phyloP scores from a whole-genome alignment of 2,888 invertebrate species.

The Mesorhabditis sp. region DNA sequence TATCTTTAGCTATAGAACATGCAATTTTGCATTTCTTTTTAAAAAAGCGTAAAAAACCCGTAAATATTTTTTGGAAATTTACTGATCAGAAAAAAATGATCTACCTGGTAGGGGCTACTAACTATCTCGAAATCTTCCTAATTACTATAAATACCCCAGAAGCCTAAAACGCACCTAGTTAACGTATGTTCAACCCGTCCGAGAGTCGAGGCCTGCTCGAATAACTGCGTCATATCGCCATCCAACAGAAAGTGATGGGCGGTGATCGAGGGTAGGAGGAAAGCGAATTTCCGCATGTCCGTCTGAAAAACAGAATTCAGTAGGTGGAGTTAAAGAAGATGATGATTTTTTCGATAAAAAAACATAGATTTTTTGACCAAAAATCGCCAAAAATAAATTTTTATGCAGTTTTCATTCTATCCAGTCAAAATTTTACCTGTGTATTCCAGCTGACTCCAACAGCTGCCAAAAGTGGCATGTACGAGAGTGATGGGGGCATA shows the following conservation, averaged over 20 bases:
- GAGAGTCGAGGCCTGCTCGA: constrained; percentile 47
- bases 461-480: constrained; percentile 42
- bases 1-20: too few species aligned
- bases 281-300: constrained; percentile 41
- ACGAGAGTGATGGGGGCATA: constrained; percentile 48
- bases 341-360: background rate
- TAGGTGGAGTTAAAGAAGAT: background rate
- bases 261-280: constrained; percentile 42
- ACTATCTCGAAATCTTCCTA: too few species aligned
- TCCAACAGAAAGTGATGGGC: constrained; percentile 50
- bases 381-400: constrained; percentile 12
- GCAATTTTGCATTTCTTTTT: too few species aligned
- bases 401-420: too few species aligned
- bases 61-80: too few species aligned
- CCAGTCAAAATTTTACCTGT: background rate
- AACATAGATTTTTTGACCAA: too few species aligned
- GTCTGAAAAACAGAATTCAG: constrained; percentile 9
- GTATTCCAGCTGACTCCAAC: constrained; percentile 50
- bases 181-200: constrained; percentile 50
- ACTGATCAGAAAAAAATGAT: too few species aligned
- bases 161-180: constrained; percentile 32
- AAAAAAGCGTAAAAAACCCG: too few species aligned
- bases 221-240: constrained; percentile 45
- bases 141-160: background rate
- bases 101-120: too few species aligned